A percentile compares a stretch with the other conserved stretches of the same genome.
Evolutionary conservation across 2,888 invertebrate species (phyloP).

Genomic region (Gastrophysa polygoni): DNA sequence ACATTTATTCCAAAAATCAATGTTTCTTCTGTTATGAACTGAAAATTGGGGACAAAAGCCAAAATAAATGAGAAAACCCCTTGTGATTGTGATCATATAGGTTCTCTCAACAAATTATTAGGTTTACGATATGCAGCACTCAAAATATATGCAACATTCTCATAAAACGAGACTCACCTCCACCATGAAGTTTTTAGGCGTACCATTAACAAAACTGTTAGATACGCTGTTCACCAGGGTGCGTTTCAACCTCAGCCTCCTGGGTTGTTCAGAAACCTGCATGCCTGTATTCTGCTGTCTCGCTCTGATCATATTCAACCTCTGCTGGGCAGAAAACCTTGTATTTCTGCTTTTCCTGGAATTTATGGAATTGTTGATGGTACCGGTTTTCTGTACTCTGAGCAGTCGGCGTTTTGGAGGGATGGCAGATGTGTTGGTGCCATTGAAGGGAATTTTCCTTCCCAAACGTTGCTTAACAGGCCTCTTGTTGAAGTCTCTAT

Average conservation of each 20-base stretch:
- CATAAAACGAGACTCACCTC: too few species aligned
- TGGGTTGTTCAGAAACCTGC: background rate
- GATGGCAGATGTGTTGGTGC: slow-evolving; percentile 36
- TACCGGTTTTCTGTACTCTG: background rate
- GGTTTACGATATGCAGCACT: too few species aligned
- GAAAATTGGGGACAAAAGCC: too few species aligned
- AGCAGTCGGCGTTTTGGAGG: slow-evolving; percentile 28
- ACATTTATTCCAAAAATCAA: too few species aligned
- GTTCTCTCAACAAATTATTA: too few species aligned
- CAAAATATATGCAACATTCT: too few species aligned
- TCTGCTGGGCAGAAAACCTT: slow-evolving; percentile 14
- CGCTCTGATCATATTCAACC: slow-evolving; percentile 23
- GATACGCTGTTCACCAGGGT: slow-evolving; percentile 7
- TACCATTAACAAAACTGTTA: slow-evolving; percentile 2
- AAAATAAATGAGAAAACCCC: too few species aligned
- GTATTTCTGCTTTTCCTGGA: background rate
- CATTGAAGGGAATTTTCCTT: slow-evolving; percentile 30
- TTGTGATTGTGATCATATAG: too few species aligned
- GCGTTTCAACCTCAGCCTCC: slow-evolving; percentile 22
- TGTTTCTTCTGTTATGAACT: too few species aligned
- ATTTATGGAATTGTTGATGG: slow-evolving; percentile 15
- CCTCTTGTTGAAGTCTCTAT: slow-evolving; percentile 22
- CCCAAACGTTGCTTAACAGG: slow-evolving; percentile 44
- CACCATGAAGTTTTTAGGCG: slow-evolving; percentile 32
- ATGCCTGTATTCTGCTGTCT: background rate